Percentiles rank a stretch among this genome's conserved stretches.
Evolutionary conservation across 2,888 invertebrate species (phyloP).

Genomic region (Tolmerus cingulatus): DNA sequence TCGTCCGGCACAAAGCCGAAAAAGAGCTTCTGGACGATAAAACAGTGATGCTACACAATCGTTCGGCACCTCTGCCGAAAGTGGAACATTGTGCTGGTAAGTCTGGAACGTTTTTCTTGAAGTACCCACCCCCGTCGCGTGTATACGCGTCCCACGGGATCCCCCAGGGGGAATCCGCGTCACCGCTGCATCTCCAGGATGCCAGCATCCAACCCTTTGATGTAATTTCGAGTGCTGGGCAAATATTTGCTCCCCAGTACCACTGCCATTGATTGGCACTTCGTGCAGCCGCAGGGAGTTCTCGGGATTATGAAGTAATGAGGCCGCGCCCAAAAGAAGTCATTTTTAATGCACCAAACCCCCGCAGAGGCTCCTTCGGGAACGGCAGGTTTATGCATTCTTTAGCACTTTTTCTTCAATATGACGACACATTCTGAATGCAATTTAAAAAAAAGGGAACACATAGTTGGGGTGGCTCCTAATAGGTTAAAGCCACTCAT

Average conservation of each 20-base stretch:
- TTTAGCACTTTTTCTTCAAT: neutral
- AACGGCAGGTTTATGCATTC: neutral
- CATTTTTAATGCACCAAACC: neutral
- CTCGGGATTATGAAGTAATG: neutral
- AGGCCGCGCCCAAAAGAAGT: neutral
- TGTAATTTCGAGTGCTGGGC: neutral
- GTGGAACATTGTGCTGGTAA: slow-evolving; percentile 62
- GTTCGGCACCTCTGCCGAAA: slow-evolving; percentile 59
- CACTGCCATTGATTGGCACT: neutral
- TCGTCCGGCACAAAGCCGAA: slow-evolving; percentile 58
- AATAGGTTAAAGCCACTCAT: neutral
- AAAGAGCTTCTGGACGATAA: slow-evolving; percentile 63
- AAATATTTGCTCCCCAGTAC: neutral
- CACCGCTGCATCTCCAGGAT: neutral
- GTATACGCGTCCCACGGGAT: neutral
- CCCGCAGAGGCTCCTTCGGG: neutral
- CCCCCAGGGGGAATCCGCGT: neutral
- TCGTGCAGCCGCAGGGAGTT: neutral
- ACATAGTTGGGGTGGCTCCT: neutral
- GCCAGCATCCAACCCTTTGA: neutral
- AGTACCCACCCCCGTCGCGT: neutral
- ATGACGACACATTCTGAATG: neutral
- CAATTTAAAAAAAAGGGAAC: neutral
- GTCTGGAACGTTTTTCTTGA: slow-evolving; percentile 49
- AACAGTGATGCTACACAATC: slow-evolving; percentile 63